Evolutionary conservation across 2,888 invertebrate species (phyloP), one percentile per base, ranked within the genome.

Genomic region (Tethea ocularis): DNA sequence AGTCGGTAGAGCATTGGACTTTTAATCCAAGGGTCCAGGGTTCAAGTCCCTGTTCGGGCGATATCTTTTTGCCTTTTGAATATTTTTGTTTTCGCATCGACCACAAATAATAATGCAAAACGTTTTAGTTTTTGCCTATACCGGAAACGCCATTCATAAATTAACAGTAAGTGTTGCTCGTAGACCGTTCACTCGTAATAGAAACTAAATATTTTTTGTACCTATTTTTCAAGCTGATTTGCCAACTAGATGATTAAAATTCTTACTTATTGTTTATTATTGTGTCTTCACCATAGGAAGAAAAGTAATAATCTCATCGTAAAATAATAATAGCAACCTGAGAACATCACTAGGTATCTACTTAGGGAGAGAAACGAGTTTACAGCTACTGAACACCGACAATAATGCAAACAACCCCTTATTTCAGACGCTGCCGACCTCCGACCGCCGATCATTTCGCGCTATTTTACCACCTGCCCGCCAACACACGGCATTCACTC

Each of bases 1-100:
- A 93, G 93, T 93, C 93, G 93, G 93, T 93, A 93, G 93, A 93
- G 93, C 92, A 92, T 93, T 91, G 92, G 92, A 91, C 92, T 92
- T 91, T 91, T 93, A 93, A 92, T 93, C 93, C 92, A 92, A 93
- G 93, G 93, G 93, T 93, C 92, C 92, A 93, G 93, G 93, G 93
- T 93, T 93, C 93, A 93, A 93, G 93, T 93, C 93, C 93, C 93
- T 93, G 93, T 93, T 93, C 91, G 93, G 92, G 92, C 91, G 93
- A 67, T 2, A 23, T 0, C n/a, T 66, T 77, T 82, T 82, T 46
- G 46, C 17, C 20, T 10, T 8, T 10, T 20, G 17, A 20, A 20
- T 17, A 3, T 26, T 7, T 3, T 20, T 20, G 20, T 17, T 20
- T 10, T 23, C 22, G n/a, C n/a, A n/a, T n/a, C n/a, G n/a, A n/a